phyloP scores from a whole-genome alignment of 2,113 vertebrate species.

The Eonycteris spelaea region DNA sequence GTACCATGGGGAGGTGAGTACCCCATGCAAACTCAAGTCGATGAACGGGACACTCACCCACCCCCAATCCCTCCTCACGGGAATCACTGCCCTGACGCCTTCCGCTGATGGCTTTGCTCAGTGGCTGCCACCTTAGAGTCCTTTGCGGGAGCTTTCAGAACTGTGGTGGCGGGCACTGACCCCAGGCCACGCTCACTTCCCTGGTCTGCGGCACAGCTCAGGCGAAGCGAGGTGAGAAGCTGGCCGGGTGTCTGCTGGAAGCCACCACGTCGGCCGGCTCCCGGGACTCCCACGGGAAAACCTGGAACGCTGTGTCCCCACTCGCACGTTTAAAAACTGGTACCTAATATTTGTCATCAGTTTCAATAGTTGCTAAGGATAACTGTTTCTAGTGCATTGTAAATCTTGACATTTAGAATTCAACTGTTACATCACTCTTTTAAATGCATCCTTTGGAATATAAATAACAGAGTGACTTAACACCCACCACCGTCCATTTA shows the following conservation, averaged over 20 bases:
- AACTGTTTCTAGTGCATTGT: constrained; percentile 16
- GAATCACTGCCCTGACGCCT: accelerated
- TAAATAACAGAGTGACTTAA: constrained; percentile 66
- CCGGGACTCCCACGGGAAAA: background rate
- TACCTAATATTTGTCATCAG: background rate
- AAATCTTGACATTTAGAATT: constrained; percentile 69
- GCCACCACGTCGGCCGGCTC: too few relatives aligned
- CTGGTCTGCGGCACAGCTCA: background rate
- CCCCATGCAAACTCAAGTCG: background rate
- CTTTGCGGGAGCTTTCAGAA: background rate
- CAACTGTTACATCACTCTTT: constrained; percentile 47
- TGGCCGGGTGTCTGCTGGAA: too few relatives aligned
- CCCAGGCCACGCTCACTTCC: too few relatives aligned
- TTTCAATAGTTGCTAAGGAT: constrained; percentile 52
- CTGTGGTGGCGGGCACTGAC: accelerated
- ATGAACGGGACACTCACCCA: accelerated
- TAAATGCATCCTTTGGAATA: constrained; percentile 62
- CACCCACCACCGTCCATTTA: constrained; percentile 65
- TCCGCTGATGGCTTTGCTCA: background rate
- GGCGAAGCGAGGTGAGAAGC: accelerated
- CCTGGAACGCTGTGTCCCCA: background rate
- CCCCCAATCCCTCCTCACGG: accelerated
- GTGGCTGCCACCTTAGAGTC: accelerated
- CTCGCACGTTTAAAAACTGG: background rate
- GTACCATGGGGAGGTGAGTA: background rate